phyloP scores from a whole-genome alignment of 92 coral and sea anemone genomes.

The Pocillopora meandrina region DNA sequence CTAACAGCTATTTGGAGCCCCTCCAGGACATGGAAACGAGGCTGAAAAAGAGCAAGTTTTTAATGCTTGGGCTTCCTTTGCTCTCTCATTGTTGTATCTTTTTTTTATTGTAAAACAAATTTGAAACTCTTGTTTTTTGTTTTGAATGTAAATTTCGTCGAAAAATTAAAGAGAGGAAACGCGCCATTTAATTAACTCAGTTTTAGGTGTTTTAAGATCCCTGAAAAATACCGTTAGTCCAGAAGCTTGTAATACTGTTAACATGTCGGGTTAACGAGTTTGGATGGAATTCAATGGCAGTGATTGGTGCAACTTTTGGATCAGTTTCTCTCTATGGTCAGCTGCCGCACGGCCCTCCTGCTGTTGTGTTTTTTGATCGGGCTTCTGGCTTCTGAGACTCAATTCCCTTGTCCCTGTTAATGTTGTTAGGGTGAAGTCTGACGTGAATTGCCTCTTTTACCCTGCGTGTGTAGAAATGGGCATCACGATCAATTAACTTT shows the following conservation, averaged over 20 bases:
- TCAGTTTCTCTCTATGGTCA: too few species aligned
- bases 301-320: neutral
- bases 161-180: neutral
- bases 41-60: neutral
- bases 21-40: slow-evolving; percentile 11
- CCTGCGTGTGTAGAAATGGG: too few species aligned
- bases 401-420: too few species aligned
- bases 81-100: neutral
- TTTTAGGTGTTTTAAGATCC: neutral
- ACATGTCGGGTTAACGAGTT: neutral
- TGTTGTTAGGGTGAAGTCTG: too few species aligned
- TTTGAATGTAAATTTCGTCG: neutral
- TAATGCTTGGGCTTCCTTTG: neutral
- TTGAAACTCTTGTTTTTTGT: too few species aligned
- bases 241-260: neutral
- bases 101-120: too few species aligned
- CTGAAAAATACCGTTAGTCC: neutral
- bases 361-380: too few species aligned
- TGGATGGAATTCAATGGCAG: too few species aligned
- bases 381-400: too few species aligned
- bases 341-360: too few species aligned
- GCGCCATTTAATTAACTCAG: neutral
- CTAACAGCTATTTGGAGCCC: neutral
- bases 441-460: too few species aligned
- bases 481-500: too few species aligned